phyloP scores from a whole-genome alignment of 2,797 vertebrate genomes.

The Hozukius guyotensis region DNA sequence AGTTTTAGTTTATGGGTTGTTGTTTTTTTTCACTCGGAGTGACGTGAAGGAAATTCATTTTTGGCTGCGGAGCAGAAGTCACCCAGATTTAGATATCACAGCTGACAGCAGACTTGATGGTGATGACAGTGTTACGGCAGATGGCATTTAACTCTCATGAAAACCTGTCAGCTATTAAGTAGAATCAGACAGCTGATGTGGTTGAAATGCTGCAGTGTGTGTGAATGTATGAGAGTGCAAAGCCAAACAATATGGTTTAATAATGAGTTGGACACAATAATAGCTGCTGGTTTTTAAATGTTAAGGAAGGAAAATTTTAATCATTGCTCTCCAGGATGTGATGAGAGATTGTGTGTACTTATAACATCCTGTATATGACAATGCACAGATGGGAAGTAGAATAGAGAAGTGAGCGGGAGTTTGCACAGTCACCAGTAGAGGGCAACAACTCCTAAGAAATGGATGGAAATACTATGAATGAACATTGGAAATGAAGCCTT shows the following conservation, averaged over 20 bases:
- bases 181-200: slow-evolving; percentile 47
- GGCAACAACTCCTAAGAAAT: slow-evolving; percentile 76
- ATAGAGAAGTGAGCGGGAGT: slow-evolving; percentile 6
- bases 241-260: slow-evolving; percentile 18
- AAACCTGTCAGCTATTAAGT: slow-evolving; percentile 45
- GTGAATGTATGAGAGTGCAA: neutral
- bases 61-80: slow-evolving; percentile 41
- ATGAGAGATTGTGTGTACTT: neutral
- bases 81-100: slow-evolving; percentile 61
- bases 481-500: slow-evolving; percentile 19
- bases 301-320: neutral
- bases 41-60: slow-evolving; percentile 39
- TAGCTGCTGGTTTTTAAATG: neutral
- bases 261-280: neutral
- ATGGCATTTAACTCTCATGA: slow-evolving; percentile 58
- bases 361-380: neutral
- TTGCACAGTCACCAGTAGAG: slow-evolving; percentile 75
- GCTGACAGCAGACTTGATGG: slow-evolving; percentile 47
- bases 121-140: slow-evolving; percentile 55
- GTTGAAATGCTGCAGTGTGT: slow-evolving; percentile 33
- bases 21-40: neutral
- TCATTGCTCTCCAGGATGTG: neutral
- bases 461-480: slow-evolving; percentile 50
- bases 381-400: neutral
- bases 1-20: neutral